These are phyloP conservation scores for Bryconaethiops microstoma DNA, from an alignment of 2,797 vertebrate species.

Conservation along the genomic window DNA sequence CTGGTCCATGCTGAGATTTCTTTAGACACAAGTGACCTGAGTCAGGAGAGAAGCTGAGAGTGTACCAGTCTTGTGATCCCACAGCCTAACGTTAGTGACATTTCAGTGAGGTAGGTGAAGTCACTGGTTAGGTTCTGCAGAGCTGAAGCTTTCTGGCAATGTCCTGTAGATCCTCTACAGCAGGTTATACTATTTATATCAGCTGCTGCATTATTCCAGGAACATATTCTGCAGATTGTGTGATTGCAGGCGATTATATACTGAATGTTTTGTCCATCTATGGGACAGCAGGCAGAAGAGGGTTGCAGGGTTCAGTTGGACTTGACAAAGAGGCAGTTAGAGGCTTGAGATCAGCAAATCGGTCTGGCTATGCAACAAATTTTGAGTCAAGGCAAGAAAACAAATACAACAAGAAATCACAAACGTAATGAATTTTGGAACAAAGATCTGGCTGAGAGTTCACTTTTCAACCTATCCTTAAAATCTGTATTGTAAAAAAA, in stretches of 20 bases:
- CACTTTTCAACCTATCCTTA: too few relatives aligned
- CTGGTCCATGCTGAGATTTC: neutral
- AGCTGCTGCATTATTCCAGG: conserved; percentile 8
- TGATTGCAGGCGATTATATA: conserved; percentile 20
- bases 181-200: conserved; percentile 42
- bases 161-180: conserved; percentile 10
- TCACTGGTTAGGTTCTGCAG: conserved; percentile 10
- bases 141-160: conserved; percentile 12
- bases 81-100: neutral
- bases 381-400: neutral
- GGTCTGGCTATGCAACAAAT: neutral
- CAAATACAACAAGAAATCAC: neutral
- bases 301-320: neutral
- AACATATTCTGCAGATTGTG: conserved; percentile 6
- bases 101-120: conserved; percentile 8
- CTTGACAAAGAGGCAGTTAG: neutral
- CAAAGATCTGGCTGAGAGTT: too few relatives aligned
- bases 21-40: neutral
- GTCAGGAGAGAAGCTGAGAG: neutral
- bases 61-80: neutral
- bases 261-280: conserved; percentile 53
- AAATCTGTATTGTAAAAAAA: too few relatives aligned
- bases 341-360: neutral
- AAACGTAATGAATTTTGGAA: too few relatives aligned
- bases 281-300: conserved; percentile 25